Conservation (phyloP, 2,797 vertebrate species). For the Psittacula derbiana region DNA sequence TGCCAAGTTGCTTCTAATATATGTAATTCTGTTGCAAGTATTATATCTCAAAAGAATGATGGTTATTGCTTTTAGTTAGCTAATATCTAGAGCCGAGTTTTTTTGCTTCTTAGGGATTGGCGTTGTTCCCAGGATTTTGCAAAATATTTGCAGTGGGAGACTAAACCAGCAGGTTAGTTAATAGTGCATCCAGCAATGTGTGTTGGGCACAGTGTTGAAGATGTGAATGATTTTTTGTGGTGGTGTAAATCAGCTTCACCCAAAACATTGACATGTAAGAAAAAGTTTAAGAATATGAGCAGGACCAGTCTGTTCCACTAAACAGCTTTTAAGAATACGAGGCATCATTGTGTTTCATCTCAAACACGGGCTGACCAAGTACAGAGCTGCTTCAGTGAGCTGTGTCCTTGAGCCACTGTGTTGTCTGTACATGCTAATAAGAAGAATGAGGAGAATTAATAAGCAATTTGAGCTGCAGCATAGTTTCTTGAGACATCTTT, state of each 20-base stretch:
- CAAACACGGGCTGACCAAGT: not conserved
- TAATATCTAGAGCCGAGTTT: not conserved
- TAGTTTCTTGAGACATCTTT: conserved; percentile 16
- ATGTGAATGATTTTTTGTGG: not conserved
- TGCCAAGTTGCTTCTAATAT: not conserved
- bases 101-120: conserved; percentile 25
- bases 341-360: conserved; percentile 53
- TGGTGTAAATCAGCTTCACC: not conserved
- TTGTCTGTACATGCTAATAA: conserved; percentile 77
- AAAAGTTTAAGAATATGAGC: not conserved
- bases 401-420: conserved; percentile 80
- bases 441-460: conserved; percentile 86
- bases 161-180: conserved; percentile 26
- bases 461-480: conserved; percentile 20
- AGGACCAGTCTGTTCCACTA: not conserved
- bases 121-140: conserved; percentile 56
- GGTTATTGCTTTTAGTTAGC: conserved; percentile 14
- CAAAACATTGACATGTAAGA: not conserved
- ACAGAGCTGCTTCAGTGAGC: conserved; percentile 74
- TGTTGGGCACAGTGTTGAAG: not conserved
- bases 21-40: not conserved
- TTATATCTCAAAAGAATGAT: not conserved
- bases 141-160: conserved; percentile 42
- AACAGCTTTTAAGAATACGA: conserved; percentile 14
- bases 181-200: not conserved